These are phyloP conservation scores for Branchinecta lindahli DNA, from an alignment of 1,140 invertebrate genomes.

Conservation along the genomic window DNA sequence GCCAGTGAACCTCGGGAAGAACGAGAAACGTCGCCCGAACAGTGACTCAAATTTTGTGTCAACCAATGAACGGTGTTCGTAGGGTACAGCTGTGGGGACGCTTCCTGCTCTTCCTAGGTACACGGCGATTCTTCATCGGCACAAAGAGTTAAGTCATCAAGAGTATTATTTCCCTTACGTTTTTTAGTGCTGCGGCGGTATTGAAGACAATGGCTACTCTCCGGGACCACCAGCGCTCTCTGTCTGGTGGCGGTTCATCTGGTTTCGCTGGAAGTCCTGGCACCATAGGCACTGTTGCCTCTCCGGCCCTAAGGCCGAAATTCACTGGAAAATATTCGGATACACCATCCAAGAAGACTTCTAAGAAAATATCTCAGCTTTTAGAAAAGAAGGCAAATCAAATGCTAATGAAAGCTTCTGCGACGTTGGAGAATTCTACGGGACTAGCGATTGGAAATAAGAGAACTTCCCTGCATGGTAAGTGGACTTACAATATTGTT, in stretches of 20 bases:
- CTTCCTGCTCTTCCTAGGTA: no score
- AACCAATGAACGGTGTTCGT: no score
- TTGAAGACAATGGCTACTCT: constrained; percentile 41
- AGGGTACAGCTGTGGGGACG: no score
- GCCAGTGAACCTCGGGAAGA: no score
- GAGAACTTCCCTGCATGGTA: not conserved
- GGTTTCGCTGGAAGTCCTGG: constrained; percentile 15
- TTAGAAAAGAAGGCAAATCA: constrained; percentile 72
- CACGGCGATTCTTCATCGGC: no score
- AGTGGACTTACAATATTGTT: no score
- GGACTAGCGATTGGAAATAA: constrained; percentile 41
- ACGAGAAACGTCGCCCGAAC: no score
- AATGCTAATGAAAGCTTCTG: constrained; percentile 65
- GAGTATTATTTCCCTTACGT: no score
- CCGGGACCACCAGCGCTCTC: constrained; percentile 56
- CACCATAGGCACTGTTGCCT: constrained; percentile 22
- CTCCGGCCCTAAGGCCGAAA: constrained; percentile 20
- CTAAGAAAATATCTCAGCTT: constrained; percentile 38
- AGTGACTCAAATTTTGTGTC: no score
- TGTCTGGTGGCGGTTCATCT: constrained; percentile 28
- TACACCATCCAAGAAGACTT: constrained; percentile 38
- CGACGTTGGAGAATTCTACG: constrained; percentile 56
- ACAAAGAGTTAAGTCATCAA: no score
- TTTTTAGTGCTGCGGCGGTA: no score
- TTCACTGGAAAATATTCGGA: constrained; percentile 27